Base-by-base conservation (phyloP, 2,113 vertebrate genomes). In the Sander lucioperca region DNA sequence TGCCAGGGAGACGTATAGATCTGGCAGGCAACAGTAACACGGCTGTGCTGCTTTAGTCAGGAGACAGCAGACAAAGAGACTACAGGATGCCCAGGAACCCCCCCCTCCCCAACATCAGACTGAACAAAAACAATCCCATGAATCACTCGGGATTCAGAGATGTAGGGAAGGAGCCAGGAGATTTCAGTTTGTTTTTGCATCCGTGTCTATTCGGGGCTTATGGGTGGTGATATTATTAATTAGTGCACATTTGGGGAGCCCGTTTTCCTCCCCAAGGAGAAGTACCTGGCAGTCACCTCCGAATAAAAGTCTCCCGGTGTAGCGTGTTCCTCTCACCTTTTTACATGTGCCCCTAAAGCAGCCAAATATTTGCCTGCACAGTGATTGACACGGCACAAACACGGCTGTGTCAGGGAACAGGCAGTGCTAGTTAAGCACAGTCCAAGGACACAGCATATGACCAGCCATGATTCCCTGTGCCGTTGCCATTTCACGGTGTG, bases 71-170 rank as follows among this genome's bases (percentile, higher is more conserved):
- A 95, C 95, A 95, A 95, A 95, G 93, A 94, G 90, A 86, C 93
- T 89, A 92, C 90, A 92, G 92, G 93, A 93, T 93, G 92, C 90
- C 90, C 89, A 86, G 90, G 91, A 89, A 73, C 85, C 86, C 73
- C 78, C 25, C 53, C 80, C 76, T 72, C 79, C 82, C 74, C 78
- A 87, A 92, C 89, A 93, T 89, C 91, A 91, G 90, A 86, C 85
- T 90, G 93, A 94, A 95, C 91, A 95, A 94, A 95, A 93, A 94
- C 94, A 94, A 93, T 92, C 89, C 88, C 86, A 93, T 89, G 88
- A 94, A 89, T 93, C 94, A 92, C 92, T 88, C 62, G 94, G 89
- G 94, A 94, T 85, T 85, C 88, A 84, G 75, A 87, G 85, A 89
- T 77, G 85, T 70, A 84, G 63, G 68, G 66, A 88, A 74, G 87